Evolutionary conservation across 2,113 vertebrate species (phyloP).

Genomic region (Pseudorhombus dupliciocellatus): DNA sequence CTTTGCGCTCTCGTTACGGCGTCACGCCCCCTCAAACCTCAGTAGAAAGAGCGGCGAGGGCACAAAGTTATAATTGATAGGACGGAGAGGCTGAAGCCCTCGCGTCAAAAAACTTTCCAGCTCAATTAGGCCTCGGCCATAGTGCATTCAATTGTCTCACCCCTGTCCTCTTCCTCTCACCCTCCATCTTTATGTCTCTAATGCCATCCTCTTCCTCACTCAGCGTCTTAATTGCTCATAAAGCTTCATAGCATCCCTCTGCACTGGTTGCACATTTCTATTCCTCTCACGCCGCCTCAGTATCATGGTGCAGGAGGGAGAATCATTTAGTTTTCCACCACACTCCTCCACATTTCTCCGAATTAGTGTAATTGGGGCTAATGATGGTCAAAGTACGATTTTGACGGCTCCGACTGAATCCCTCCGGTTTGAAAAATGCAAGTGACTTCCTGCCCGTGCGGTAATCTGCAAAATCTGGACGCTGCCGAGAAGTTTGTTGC

Average conservation of each 20-base stretch:
- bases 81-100: conserved; percentile 5
- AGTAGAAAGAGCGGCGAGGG: conserved; percentile 34
- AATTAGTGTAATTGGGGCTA: conserved; percentile 61
- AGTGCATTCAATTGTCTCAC: conserved; percentile 28
- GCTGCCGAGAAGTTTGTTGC: conserved; percentile 18
- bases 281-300: background rate
- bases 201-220: conserved; percentile 13
- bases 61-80: conserved; percentile 55
- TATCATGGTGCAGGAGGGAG: background rate
- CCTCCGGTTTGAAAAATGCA: background rate
- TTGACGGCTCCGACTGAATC: conserved; percentile 45
- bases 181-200: conserved; percentile 15
- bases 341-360: conserved; percentile 29
- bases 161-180: conserved; percentile 2
- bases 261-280: background rate
- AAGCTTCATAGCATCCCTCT: conserved; percentile 7
- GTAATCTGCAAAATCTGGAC: conserved; percentile 45
- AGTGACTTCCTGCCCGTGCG: conserved; percentile 18
- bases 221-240: conserved; percentile 39
- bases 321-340: conserved; percentile 16
- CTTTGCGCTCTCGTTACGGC: conserved; percentile 38
- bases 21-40: conserved; percentile 40
- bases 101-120: conserved; percentile 54
- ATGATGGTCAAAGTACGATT: conserved; percentile 43
- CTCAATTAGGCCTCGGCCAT: conserved; percentile 53